Base-by-base conservation (phyloP, 2,888 invertebrate species). In the Erebia epiphron region DNA sequence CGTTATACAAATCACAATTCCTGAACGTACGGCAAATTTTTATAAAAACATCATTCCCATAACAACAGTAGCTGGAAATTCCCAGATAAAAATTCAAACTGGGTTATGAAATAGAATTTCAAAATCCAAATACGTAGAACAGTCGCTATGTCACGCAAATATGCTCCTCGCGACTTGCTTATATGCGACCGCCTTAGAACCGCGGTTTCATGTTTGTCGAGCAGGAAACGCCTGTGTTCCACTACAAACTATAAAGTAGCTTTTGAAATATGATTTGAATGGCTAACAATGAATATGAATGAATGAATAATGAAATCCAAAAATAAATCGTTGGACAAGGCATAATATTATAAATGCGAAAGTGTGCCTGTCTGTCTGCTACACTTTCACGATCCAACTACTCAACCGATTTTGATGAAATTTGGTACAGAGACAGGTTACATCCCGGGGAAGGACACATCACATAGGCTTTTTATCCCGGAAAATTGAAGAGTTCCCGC, bases 61-160 rank as follows among this genome's bases (percentile, higher is more conserved):
- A 41, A 46, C 16, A 43, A 43, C 60, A 61, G 43, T 14, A 61
- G 46, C 57, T n/a, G 26, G 26, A 46, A 67, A 67, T 72, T 69
- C 58, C 46, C 43, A 61, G 61, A 69, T 67, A 74, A 73, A 74
- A 73, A 75, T 71, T 66, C 67, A 66, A 70, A 70, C 68, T 71
- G 35, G 65, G 71, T 69, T 69, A 72, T 73, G 74, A 72, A 74
- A 74, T 72, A 74, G 70, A 71, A 73, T 70, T 73, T 75, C 69
- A 67, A 67, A 57, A 35, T 72, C 73, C 68, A 70, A 73, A 75
- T 72, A 75, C 70, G 46, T 72, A 65, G 68, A 73, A 72, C 71
- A 75, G 71, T 71, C 70, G 73, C 67, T 68, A 72, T 71, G 74
- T 74, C 76, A 76, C 76, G 73, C 75, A 69, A 76, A 72, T 74